Evolutionary conservation across 2,797 vertebrate genomes (phyloP).

Genomic region (Basileuterus tristriatus): DNA sequence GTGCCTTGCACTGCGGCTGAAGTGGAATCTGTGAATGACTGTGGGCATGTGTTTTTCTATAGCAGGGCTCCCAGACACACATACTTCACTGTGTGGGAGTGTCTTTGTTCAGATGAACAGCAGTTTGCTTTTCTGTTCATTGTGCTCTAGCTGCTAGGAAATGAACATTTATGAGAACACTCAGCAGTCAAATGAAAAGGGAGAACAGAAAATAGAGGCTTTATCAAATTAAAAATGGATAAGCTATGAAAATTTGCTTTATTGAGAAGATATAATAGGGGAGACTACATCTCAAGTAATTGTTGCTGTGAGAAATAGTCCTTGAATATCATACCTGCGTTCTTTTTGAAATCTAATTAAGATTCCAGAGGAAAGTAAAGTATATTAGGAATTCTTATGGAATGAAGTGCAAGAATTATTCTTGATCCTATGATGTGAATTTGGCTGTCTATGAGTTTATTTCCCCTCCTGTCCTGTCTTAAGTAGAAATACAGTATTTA

Average conservation of each 20-base stretch:
- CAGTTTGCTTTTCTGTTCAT: conserved; percentile 15
- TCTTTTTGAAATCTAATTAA: conserved; percentile 25
- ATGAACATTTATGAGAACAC: conserved; percentile 23
- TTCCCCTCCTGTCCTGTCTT: background rate
- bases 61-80: background rate
- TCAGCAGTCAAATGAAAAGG: conserved; percentile 2
- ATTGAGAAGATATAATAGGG: background rate
- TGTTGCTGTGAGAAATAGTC: conserved; percentile 14
- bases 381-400: conserved; percentile 9
- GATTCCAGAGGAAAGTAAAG: conserved; percentile 16
- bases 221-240: conserved; percentile 66
- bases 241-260: conserved; percentile 41
- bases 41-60: conserved; percentile 17
- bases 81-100: background rate
- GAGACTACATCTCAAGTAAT: conserved; percentile 40
- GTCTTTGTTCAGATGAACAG: conserved; percentile 28
- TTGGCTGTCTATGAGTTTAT: background rate
- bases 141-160: conserved; percentile 33
- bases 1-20: background rate
- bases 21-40: conserved; percentile 24
- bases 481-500: background rate
- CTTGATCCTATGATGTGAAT: background rate
- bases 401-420: conserved; percentile 17
- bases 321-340: background rate
- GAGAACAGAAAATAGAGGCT: background rate